Evolutionary conservation across 1,140 invertebrate genomes (phyloP).

Genomic region (Heterodera schachtii): DNA sequence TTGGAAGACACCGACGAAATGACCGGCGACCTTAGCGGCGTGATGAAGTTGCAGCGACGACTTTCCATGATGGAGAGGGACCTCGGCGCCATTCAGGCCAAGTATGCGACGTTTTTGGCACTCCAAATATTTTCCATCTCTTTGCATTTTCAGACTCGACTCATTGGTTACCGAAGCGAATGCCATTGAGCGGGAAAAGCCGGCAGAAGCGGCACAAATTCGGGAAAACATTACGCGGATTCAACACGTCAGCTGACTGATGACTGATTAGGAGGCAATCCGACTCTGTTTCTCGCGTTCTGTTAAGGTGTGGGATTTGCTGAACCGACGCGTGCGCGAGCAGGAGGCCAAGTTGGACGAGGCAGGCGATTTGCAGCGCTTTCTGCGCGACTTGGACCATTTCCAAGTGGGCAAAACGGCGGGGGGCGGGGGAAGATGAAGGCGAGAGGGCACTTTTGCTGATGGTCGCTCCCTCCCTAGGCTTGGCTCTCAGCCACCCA

Average conservation of each 20-base stretch:
- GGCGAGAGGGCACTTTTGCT: not conserved
- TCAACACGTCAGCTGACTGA: constrained; percentile 67
- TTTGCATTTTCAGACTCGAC: constrained; percentile 71
- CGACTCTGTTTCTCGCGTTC: not conserved
- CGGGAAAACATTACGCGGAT: constrained; percentile 87
- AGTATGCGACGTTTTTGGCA: constrained; percentile 66
- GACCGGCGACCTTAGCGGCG: constrained; percentile 71
- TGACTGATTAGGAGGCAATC: not conserved
- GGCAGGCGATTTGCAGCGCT: constrained; percentile 94
- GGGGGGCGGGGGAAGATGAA: too few relatives aligned
- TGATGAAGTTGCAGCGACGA: constrained; percentile 81
- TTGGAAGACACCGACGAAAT: constrained; percentile 70
- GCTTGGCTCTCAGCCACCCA: constrained; percentile 97
- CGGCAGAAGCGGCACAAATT: constrained; percentile 90
- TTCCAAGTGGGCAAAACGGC: constrained; percentile 75
- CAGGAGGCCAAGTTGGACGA: constrained; percentile 96
- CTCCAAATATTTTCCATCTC: not conserved
- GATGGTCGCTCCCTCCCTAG: constrained; percentile 28
- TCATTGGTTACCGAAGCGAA: constrained; percentile 88
- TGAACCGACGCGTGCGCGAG: constrained; percentile 89
- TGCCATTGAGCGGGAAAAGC: constrained; percentile 86
- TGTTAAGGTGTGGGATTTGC: constrained; percentile 78
- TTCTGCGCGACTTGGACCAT: constrained; percentile 96
- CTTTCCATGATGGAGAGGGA: constrained; percentile 97
- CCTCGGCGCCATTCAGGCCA: constrained; percentile 94